These are phyloP conservation scores for Syngnathus typhle DNA, from an alignment of 2,113 vertebrate genomes.

Conservation along the genomic window DNA sequence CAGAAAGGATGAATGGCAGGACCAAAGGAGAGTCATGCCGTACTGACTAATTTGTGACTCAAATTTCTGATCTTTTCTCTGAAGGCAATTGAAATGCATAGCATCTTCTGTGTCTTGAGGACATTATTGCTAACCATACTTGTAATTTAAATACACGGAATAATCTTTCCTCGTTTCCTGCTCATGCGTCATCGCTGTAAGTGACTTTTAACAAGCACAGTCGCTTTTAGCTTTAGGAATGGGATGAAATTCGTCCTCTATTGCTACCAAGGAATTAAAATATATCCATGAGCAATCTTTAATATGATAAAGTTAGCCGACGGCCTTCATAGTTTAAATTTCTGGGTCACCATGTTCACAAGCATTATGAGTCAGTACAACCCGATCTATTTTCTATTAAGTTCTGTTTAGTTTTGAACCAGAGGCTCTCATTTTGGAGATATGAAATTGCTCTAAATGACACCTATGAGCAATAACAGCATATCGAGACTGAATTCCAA, in stretches of 20 bases:
- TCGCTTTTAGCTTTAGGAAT: slow-evolving; percentile 50
- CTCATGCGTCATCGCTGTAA: slow-evolving; percentile 40
- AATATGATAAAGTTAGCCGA: slow-evolving; percentile 52
- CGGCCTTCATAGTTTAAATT: slow-evolving; percentile 51
- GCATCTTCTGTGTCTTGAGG: not conserved
- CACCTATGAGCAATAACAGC: slow-evolving; percentile 32
- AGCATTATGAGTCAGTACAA: slow-evolving; percentile 32
- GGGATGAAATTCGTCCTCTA: slow-evolving; percentile 43
- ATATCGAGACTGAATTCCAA: slow-evolving; percentile 26
- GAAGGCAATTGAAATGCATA: not conserved
- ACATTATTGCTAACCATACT: slow-evolving; percentile 7
- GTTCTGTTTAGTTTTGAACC: slow-evolving; percentile 13
- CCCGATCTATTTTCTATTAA: slow-evolving; percentile 40
- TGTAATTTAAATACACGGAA: slow-evolving; percentile 41
- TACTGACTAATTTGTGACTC: slow-evolving; percentile 27
- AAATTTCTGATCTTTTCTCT: slow-evolving; percentile 13
- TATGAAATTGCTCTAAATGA: slow-evolving; percentile 43
- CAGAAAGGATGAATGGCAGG: slow-evolving; percentile 39
- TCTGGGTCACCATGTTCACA: slow-evolving; percentile 48
- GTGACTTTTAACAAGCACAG: slow-evolving; percentile 44
- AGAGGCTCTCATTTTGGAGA: slow-evolving; percentile 16
- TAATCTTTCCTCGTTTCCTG: slow-evolving; percentile 36
- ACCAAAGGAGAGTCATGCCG: slow-evolving; percentile 37
- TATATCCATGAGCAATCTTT: slow-evolving; percentile 55
- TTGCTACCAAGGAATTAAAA: slow-evolving; percentile 46